These are phyloP conservation scores for Copidosoma floridanum DNA, from an alignment of 1,140 invertebrate genomes.

Conservation along the genomic window DNA sequence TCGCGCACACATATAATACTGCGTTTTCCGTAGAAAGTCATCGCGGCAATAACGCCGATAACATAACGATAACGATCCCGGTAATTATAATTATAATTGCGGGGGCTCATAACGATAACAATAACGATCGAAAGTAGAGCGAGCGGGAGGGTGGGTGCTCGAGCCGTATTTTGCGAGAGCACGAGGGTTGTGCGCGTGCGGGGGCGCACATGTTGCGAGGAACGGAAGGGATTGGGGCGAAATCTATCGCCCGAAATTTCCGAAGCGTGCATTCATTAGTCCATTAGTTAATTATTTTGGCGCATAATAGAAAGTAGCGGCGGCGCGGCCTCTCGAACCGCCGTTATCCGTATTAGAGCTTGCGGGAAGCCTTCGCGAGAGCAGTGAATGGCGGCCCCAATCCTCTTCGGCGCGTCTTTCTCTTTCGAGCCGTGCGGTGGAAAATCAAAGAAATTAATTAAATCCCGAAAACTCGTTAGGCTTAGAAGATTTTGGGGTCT, in stretches of 20 bases:
- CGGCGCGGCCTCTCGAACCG: constrained; percentile 8
- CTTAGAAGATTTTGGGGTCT: too few relatives aligned
- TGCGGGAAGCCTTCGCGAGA: too few relatives aligned
- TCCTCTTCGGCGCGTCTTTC: too few relatives aligned
- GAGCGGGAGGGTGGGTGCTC: too few relatives aligned
- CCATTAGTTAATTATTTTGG: constrained; percentile 55
- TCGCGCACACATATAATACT: too few relatives aligned
- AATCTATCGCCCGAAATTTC: constrained; percentile 40
- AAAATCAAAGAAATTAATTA: constrained; percentile 14
- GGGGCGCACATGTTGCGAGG: too few relatives aligned
- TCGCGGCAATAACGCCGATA: constrained; percentile 10
- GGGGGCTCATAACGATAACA: constrained; percentile 4
- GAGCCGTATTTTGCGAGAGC: neutral
- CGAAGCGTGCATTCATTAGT: constrained; percentile 46
- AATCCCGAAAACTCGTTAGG: neutral
- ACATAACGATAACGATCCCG: constrained; percentile 3
- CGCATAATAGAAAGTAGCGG: constrained; percentile 42
- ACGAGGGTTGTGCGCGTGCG: neutral
- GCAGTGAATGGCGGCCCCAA: too few relatives aligned
- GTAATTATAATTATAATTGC: constrained; percentile 28
- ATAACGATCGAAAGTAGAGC: neutral
- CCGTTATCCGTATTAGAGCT: constrained; percentile 38
- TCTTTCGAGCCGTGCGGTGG: too few relatives aligned
- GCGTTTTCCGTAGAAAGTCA: too few relatives aligned
- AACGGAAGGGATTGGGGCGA: constrained; percentile 28